Evolutionary conservation across 2,797 vertebrate species (phyloP).

Genomic region (Gymnodraco acuticeps): DNA sequence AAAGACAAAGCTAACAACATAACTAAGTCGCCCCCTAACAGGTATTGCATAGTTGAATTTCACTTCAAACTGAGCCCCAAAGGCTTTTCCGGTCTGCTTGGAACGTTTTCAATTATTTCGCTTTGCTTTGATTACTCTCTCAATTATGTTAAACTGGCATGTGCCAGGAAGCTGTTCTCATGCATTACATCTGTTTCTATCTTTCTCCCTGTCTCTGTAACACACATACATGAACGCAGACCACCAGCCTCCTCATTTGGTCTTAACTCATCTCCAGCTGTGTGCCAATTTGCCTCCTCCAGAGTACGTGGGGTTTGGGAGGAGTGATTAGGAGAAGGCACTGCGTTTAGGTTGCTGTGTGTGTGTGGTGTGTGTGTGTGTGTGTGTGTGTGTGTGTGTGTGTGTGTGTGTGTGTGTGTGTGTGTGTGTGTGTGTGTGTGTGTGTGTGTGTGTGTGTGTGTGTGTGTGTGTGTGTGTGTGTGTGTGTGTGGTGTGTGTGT

Average conservation of each 20-base stretch:
- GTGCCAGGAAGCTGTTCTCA: constrained; percentile 65
- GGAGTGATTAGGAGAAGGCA: constrained; percentile 63
- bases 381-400: too few species aligned
- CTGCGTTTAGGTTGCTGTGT: constrained; percentile 47
- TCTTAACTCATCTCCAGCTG: constrained; percentile 76
- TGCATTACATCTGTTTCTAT: constrained; percentile 65
- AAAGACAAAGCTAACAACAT: constrained; percentile 5
- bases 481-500: too few species aligned
- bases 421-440: too few species aligned
- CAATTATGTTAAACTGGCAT: constrained; percentile 62
- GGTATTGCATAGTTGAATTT: constrained; percentile 33
- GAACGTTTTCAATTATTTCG: constrained; percentile 43
- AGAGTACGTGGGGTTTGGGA: constrained; percentile 53
- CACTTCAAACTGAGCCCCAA: constrained; percentile 22
- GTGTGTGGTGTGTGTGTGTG: too few species aligned
- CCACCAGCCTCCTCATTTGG: constrained; percentile 66
- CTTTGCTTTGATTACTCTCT: constrained; percentile 60
- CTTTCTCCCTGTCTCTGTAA: constrained; percentile 27
- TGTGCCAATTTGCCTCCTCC: constrained; percentile 76
- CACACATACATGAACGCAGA: constrained; percentile 35
- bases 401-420: too few species aligned
- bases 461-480: too few species aligned
- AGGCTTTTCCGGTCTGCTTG: constrained; percentile 30
- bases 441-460: too few species aligned
- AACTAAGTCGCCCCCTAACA: constrained; percentile 33